Percentiles rank a stretch among this genome's conserved stretches.
Evolutionary conservation across 2,888 invertebrate genomes (phyloP).

Genomic region (Crepidodera aurea): DNA sequence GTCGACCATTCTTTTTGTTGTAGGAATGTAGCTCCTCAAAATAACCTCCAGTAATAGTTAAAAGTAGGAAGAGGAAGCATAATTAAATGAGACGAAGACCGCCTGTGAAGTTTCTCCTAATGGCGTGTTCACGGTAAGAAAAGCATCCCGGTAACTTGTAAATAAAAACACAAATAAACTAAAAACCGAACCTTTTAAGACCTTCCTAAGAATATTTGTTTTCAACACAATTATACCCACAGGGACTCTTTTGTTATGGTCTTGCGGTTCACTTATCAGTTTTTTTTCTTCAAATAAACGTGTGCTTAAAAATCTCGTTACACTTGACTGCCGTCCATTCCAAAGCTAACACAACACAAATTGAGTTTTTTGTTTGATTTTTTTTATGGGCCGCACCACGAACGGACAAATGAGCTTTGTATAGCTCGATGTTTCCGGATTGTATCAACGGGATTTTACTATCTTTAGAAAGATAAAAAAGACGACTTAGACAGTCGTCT

Average conservation of each 20-base stretch:
- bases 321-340: constrained; percentile 24
- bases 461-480: no score
- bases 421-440: constrained; percentile 9
- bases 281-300: constrained; percentile 36
- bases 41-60: no score
- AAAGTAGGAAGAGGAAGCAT: background rate
- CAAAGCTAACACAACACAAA: constrained; percentile 21
- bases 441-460: background rate
- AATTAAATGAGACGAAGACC: constrained; percentile 16
- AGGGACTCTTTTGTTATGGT: constrained; percentile 33
- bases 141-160: constrained; percentile 4
- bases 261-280: constrained; percentile 37
- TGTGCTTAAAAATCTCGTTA: constrained; percentile 33
- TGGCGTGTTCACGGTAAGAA: background rate
- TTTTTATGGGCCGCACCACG: constrained; percentile 7
- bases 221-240: constrained; percentile 27
- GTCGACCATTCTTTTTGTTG: no score
- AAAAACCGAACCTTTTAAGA: constrained; percentile 25
- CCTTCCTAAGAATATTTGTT: constrained; percentile 33
- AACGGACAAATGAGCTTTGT: constrained; percentile 15
- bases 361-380: constrained; percentile 24
- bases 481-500: no score
- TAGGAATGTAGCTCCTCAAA: no score
- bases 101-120: constrained; percentile 16
- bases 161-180: constrained; percentile 18